Evolutionary conservation across 2,888 invertebrate genomes (phyloP), one percentile per base, ranked within the genome.

Genomic region (Drosophila maculinotata): DNA sequence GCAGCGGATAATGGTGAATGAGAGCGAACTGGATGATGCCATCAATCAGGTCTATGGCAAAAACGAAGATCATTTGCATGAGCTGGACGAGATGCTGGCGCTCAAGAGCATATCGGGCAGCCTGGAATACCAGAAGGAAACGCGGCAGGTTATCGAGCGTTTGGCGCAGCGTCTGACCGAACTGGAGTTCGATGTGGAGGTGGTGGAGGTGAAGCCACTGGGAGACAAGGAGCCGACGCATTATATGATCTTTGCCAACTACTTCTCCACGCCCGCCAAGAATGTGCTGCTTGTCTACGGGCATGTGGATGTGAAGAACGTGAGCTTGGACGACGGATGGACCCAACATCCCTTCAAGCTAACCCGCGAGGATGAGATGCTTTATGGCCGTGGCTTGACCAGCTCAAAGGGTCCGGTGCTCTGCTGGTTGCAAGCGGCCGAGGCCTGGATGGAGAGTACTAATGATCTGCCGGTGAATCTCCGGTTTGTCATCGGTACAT

Each of bases 281-380:
- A 69, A 79, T 23, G 41, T 73, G 15, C 36, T 76, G 41, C 53
- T 76, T 2, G 38, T 79, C 10, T 76, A 76, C 10, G 80, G 77
- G 0, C 26, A 64, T 23, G 42, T 69, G 8, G 60, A 64, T 15
- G 77, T 77, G 5, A 39, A 28, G 7, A 3, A 20, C 0, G 73
- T 73, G 3, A 6, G 0, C 0, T 2, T 0, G 1, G 5, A 1
- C 0, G 64, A 53, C 8, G 26, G 31, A 0, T 77, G 76, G 76
- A 10, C 12, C 1, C 20, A 66, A 1, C n/a, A 56, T 1, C 77
- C 77, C 0, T 77, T 35, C 6, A 0, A 39, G 10, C 41, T 77
- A 9, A 76, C 52, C 8, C 3, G 59, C 2, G 10, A 15, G 1
- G 5, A 56, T 4, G 35, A 7, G 0, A 8, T 25, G 10, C 14